Conservation (phyloP, 1,140 invertebrate genomes). For the Danaus plexippus region DNA sequence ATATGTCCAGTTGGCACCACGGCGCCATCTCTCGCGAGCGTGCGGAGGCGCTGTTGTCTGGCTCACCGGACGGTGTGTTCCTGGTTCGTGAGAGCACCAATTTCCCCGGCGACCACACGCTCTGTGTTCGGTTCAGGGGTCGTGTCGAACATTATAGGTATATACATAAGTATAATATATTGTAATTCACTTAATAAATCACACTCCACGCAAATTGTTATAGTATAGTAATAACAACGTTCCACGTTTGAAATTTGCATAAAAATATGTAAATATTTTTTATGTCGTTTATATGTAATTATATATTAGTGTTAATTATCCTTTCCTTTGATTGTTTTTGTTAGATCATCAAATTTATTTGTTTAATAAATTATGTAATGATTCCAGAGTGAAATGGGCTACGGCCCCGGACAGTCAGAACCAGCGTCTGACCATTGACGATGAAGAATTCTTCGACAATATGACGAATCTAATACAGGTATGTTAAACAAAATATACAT, state of each 20-base stretch:
- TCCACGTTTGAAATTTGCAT: too few relatives aligned
- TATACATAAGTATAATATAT: constrained; percentile 1
- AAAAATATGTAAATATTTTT: too few relatives aligned
- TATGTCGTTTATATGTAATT: too few relatives aligned
- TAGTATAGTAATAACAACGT: too few relatives aligned
- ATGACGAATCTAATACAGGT: constrained; percentile 95
- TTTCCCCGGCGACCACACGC: constrained; percentile 98
- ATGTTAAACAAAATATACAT: constrained; percentile 32
- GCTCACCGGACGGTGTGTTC: constrained; percentile 88
- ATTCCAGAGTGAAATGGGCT: constrained; percentile 65
- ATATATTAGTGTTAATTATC: too few relatives aligned
- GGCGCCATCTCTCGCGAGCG: constrained; percentile 96
- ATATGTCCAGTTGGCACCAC: constrained; percentile 92
- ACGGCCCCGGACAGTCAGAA: constrained; percentile 69
- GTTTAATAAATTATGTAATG: too few relatives aligned
- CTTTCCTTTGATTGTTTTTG: too few relatives aligned
- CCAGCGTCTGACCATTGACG: constrained; percentile 95
- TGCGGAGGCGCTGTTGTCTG: constrained; percentile 88
- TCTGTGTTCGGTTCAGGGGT: constrained; percentile 95
- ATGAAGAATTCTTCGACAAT: constrained; percentile 98
- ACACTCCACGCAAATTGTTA: not conserved
- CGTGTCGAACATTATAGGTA: constrained; percentile 92
- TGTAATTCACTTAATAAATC: not conserved
- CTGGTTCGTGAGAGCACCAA: constrained; percentile 98
- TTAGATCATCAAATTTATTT: too few relatives aligned